A percentile compares a stretch with the other conserved stretches of the same genome.
phyloP scores from a whole-genome alignment of 1,140 invertebrate species.

The Drosophila pallidifrons region DNA sequence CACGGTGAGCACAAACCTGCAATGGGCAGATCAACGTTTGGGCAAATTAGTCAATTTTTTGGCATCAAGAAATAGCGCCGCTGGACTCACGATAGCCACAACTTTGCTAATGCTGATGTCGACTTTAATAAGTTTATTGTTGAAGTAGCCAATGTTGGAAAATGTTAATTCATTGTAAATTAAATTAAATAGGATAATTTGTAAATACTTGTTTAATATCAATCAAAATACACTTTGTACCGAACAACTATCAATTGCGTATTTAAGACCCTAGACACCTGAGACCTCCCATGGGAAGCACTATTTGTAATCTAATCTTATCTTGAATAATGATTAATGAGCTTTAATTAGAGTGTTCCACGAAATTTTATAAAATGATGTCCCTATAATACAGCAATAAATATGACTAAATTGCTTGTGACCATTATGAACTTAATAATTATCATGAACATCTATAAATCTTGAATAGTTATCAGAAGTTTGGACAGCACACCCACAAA shows the following conservation, averaged over 20 bases:
- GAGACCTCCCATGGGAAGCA: not conserved
- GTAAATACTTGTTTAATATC: not conserved
- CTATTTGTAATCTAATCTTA: not conserved
- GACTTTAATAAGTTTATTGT: not conserved
- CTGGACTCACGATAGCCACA: slow-evolving; percentile 6
- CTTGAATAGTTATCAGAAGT: not conserved
- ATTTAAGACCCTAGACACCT: not conserved
- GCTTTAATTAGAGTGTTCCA: not conserved
- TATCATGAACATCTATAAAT: slow-evolving; percentile 7
- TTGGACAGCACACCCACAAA: not conserved
- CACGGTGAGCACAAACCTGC: slow-evolving; percentile 52
- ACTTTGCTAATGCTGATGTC: slow-evolving; percentile 36
- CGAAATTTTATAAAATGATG: not conserved
- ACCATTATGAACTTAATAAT: slow-evolving; percentile 11
- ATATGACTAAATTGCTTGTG: not conserved
- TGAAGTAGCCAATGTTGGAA: slow-evolving; percentile 8
- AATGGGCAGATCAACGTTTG: slow-evolving; percentile 56
- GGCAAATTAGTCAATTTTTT: slow-evolving; percentile 38
- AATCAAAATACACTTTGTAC: not conserved
- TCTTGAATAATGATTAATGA: not conserved
- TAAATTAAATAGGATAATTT: not conserved
- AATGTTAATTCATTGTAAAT: not conserved
- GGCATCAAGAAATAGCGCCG: slow-evolving; percentile 29
- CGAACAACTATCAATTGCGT: not conserved
- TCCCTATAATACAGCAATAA: not conserved